Conservation (phyloP, 1,140 invertebrate species). For the Theocolax elegans region DNA sequence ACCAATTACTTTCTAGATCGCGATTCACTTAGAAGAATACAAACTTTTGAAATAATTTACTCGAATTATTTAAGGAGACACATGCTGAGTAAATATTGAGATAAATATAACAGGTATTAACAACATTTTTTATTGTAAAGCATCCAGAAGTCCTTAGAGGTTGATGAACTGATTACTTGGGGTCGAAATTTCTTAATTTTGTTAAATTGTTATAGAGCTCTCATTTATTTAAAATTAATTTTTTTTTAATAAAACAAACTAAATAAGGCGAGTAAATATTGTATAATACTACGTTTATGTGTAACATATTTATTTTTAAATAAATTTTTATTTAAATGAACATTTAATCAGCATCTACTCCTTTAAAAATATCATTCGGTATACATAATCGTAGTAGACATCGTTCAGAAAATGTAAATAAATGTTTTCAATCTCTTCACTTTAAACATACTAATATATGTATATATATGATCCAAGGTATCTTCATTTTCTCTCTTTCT, state of each 20-base stretch:
- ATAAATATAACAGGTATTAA: no score
- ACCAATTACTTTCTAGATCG: no score
- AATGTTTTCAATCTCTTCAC: not conserved
- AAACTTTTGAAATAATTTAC: no score
- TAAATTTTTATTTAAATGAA: not conserved
- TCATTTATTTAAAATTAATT: conserved; percentile 1
- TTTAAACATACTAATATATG: not conserved
- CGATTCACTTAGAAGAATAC: no score
- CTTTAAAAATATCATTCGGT: not conserved
- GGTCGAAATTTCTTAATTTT: no score
- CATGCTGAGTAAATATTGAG: no score
- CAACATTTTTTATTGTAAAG: no score
- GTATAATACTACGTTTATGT: not conserved
- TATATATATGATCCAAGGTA: not conserved
- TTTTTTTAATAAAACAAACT: not conserved
- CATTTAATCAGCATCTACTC: not conserved
- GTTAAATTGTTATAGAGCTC: no score
- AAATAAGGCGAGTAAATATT: not conserved
- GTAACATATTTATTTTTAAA: not conserved
- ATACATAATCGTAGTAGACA: not conserved
- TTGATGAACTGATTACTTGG: no score
- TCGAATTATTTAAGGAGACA: no score
- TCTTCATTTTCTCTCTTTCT: not conserved
- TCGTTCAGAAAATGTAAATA: not conserved
- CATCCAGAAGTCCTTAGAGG: no score